phyloP scores from a whole-genome alignment of 2,888 invertebrate genomes.

The Eupithecia dodoneata region DNA sequence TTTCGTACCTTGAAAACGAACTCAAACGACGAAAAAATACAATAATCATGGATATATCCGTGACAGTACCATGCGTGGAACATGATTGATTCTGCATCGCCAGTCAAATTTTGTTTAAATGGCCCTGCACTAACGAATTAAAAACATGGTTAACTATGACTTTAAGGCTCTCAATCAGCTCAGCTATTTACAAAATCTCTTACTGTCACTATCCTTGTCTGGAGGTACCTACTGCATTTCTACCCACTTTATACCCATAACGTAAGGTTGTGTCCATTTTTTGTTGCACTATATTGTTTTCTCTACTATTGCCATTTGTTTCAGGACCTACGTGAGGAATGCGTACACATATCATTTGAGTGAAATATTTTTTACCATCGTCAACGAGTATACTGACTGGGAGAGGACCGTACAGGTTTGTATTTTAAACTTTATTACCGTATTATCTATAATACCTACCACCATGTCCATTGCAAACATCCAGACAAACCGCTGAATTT shows the following conservation, averaged over 20 bases:
- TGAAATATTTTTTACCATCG: constrained; percentile 98
- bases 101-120: not conserved
- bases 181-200: not conserved
- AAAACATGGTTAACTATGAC: not conserved
- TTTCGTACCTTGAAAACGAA: not conserved
- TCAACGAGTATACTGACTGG: constrained; percentile 99
- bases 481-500: too few relatives aligned
- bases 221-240: not conserved
- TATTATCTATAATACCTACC: too few relatives aligned
- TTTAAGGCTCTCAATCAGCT: not conserved
- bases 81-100: not conserved
- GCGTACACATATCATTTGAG: constrained; percentile 98
- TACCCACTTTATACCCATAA: not conserved
- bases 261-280: not conserved
- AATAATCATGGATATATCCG: not conserved
- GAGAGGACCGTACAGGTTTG: constrained; percentile 90
- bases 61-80: not conserved
- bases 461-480: too few relatives aligned
- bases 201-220: not conserved
- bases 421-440: not conserved
- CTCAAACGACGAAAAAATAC: not conserved
- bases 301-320: constrained; percentile 47
- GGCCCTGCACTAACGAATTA: not conserved
- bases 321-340: constrained; percentile 95
- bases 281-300: not conserved